Base-by-base conservation (phyloP, 2,113 vertebrate species). In the Colius striatus region DNA sequence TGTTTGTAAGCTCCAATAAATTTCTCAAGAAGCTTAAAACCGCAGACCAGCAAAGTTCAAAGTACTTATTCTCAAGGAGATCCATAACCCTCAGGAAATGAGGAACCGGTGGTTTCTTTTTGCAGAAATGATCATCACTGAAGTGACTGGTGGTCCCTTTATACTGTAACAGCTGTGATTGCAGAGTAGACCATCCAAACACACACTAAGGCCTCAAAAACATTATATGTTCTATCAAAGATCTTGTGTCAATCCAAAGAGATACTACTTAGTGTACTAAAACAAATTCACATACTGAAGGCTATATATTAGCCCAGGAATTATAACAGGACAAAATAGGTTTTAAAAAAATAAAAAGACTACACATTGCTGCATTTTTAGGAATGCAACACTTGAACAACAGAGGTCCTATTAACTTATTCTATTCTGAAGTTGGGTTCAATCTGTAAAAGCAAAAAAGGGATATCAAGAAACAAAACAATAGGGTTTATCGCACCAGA, bases 331-430 rank as follows among this genome's bases (percentile, higher is more conserved):
- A 51, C 15, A 90, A 68, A 71, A 79, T 3, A 51, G 38, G 38
- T 41, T 11, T 3, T 10, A 41, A 62, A 50, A 50, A 50, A 20
- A 32, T 76, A 60, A 34, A 9, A 19, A 2, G 21, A 29, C 10
- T n/a, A 10, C 0, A 0, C 5, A 30, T 27, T 66, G 29, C 11
- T 48, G 10, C 51, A 20, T 14, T 57, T 82, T 68, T 65, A 55
- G 50, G 27, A 77, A 70, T 34, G 18, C 22, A 85, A 70, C 54
- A 60, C 14, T 27, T 16, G 6, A 85, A 73, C 36, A 83, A 45
- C 5, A 21, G 3, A 68, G 65, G 11, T 57, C 5, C 5, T 36
- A 11, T 14, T 34, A 60, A 55, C 29, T 58, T 61, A 45, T 23
- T 32, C 13, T 25, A 14, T 32, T 89, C 66, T 82, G 7, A 86